Evolutionary conservation across 2,113 vertebrate species (phyloP).

Genomic region (Spea bombifrons): DNA sequence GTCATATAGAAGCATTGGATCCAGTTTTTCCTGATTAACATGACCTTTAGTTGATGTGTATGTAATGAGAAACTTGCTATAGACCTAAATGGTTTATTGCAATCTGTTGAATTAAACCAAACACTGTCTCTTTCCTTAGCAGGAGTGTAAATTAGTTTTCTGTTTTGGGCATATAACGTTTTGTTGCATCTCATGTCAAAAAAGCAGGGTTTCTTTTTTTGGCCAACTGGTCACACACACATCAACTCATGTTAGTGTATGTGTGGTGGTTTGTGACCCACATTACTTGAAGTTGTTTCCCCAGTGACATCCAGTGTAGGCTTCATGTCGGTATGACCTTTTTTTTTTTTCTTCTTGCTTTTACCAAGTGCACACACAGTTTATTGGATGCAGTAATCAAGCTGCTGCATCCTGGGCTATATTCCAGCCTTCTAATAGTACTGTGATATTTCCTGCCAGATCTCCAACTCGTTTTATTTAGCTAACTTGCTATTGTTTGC

Average conservation of each 20-base stretch:
- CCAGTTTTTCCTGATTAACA: neutral
- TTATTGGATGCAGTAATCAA: slow-evolving; percentile 14
- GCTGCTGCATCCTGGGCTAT: neutral
- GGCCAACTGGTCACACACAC: neutral
- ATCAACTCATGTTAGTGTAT: neutral
- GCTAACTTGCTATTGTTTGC: too few relatives aligned
- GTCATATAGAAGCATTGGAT: neutral
- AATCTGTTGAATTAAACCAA: too few relatives aligned
- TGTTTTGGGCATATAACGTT: too few relatives aligned
- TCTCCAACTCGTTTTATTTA: neutral
- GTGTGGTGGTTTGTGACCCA: too few relatives aligned
- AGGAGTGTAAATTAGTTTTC: too few relatives aligned
- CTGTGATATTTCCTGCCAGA: neutral
- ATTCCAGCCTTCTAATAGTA: slow-evolving; percentile 14
- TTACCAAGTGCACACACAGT: neutral
- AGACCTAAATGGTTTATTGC: too few relatives aligned
- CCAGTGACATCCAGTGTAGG: too few relatives aligned
- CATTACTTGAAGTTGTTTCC: too few relatives aligned
- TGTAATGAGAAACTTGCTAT: neutral
- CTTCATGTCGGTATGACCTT: neutral
- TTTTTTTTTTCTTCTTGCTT: neutral
- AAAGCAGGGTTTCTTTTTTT: neutral
- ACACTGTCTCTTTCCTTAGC: too few relatives aligned
- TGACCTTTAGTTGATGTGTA: neutral
- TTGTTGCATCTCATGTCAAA: neutral